These are phyloP conservation scores for Mobula birostris DNA, from an alignment of 2,113 vertebrate genomes.

Conservation along the genomic window DNA sequence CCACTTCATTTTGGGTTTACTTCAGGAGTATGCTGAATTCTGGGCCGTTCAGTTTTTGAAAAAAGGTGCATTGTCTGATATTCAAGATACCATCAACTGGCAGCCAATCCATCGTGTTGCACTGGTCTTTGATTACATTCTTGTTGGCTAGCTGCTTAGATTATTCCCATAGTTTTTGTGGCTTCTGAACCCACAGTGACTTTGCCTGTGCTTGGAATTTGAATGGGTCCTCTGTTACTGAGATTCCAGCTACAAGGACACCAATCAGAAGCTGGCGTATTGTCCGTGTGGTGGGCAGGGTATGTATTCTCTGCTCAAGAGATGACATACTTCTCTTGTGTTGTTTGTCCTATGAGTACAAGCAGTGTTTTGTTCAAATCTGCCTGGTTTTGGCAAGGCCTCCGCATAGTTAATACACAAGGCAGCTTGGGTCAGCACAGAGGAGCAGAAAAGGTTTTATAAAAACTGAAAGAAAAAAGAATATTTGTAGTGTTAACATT, in stretches of 20 bases:
- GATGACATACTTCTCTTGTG: constrained; percentile 59
- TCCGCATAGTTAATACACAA: not conserved
- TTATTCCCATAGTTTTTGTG: constrained; percentile 61
- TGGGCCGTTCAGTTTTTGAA: constrained; percentile 29
- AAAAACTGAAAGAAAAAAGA: not conserved
- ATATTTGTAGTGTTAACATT: constrained; percentile 7
- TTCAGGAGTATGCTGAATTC: not conserved
- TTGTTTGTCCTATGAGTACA: constrained; percentile 52
- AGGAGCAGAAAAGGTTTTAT: not conserved
- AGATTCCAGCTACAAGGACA: constrained; percentile 45
- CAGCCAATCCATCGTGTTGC: constrained; percentile 47
- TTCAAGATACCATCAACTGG: constrained; percentile 48
- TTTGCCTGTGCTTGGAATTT: constrained; percentile 48
- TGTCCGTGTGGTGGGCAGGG: constrained; percentile 54
- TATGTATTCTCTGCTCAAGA: constrained; percentile 49
- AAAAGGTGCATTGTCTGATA: constrained; percentile 45
- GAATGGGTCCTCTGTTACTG: constrained; percentile 61
- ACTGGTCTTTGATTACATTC: constrained; percentile 51
- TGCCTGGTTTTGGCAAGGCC: constrained; percentile 62
- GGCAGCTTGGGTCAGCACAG: not conserved
- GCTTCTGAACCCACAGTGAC: constrained; percentile 48
- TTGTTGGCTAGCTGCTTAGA: constrained; percentile 48
- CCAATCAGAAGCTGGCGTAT: constrained; percentile 50
- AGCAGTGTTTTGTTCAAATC: constrained; percentile 65
- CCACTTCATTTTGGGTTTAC: not conserved